These are phyloP conservation scores for Hypselothyrea guttata DNA, from an alignment of 2,888 invertebrate species.

Conservation along the genomic window DNA sequence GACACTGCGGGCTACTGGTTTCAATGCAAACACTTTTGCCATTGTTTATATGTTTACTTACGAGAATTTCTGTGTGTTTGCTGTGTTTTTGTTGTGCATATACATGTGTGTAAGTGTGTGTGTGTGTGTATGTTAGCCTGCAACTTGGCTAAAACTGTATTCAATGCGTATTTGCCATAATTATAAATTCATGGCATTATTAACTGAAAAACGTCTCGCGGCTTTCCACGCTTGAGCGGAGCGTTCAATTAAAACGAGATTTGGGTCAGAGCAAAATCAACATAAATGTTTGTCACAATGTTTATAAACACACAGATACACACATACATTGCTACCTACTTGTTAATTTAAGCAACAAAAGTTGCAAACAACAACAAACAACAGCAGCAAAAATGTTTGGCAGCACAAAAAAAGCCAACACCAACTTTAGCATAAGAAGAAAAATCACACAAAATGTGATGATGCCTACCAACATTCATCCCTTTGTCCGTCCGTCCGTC, in stretches of 20 bases:
- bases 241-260: constrained; percentile 55
- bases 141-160: constrained; percentile 15
- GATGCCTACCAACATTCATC: constrained; percentile 34
- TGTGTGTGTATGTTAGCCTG: too few species aligned
- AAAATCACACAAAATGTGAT: constrained; percentile 67
- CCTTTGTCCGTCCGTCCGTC: background rate
- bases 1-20: constrained; percentile 38
- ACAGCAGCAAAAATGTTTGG: constrained; percentile 16
- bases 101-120: constrained; percentile 12
- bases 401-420: constrained; percentile 24
- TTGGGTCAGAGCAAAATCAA: constrained; percentile 56
- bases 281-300: constrained; percentile 61
- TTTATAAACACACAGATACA: constrained; percentile 5
- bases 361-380: constrained; percentile 39
- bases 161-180: constrained; percentile 52
- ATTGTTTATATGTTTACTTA: constrained; percentile 26
- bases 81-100: constrained; percentile 8
- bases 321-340: constrained; percentile 15
- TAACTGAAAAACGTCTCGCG: constrained; percentile 58
- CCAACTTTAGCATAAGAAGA: constrained; percentile 15
- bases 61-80: background rate
- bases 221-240: constrained; percentile 31
- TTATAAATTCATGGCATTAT: constrained; percentile 69
- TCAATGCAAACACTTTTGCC: constrained; percentile 41
- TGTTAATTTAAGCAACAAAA: constrained; percentile 73